Base-by-base conservation (phyloP, 2,888 invertebrate genomes). In the Protonemura montana region DNA sequence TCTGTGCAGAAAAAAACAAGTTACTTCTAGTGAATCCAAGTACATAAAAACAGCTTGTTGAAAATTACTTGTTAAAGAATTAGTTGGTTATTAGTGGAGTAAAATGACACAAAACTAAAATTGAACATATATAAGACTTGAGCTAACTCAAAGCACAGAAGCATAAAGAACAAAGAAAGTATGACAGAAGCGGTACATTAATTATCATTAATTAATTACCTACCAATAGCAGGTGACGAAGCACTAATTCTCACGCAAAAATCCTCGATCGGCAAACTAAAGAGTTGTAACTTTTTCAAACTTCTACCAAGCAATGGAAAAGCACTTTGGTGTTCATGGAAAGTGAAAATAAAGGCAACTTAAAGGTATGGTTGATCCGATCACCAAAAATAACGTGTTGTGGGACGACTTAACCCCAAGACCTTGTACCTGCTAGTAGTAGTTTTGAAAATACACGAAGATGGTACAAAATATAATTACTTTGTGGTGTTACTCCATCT, bases 331-430 rank as follows among this genome's bases (percentile, higher is more conserved):
- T 28, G n/a, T 28, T n/a, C n/a, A 21, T 30, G 35, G 82, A 77
- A 29, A 83, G 59, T 87, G 81, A 59, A 85, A 87, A 87, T 84
- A 86, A 87, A 87, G 82, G 85, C 80, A 85, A 86, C 82, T 85
- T 82, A 87, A 28, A 84, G 85, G 86, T 81, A 41, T 21, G 25
- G 86, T 59, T 29, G 25, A 81, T 87, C 87, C 87, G 87, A 87
- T 86, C 86, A 87, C 87, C 87, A 87, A 87, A 87, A 86, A 82
- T 41, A 87, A 76, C 59, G 26, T 13, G 28, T 28, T 85, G 0
- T 35, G 85, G 16, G 59, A 10, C 21, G 41, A 59, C 10, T 35
- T 6, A 35, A 35, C 3, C 3, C 3, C 3, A 35, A 35, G 10
- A 35, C 35, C 35, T 6, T 6, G 3, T 6, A 3, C 35, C 35